Base-by-base conservation (phyloP, 2,888 invertebrate species). In the Halictus ligatus region DNA sequence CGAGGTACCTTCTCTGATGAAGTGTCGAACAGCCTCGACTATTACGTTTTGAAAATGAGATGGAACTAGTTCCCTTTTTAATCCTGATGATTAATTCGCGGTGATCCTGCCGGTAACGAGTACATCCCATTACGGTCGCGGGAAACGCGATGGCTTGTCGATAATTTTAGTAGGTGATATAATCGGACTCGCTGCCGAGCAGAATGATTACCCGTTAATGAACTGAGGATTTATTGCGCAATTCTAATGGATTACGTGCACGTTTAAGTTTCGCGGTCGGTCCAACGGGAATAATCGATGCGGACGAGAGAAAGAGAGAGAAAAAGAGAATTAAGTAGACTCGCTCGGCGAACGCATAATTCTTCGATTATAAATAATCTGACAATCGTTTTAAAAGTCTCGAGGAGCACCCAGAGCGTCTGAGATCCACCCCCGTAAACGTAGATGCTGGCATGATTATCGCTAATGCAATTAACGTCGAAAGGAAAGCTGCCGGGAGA, bases 141-240 rank as follows among this genome's bases (percentile, higher is more conserved):
- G 71, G 4, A 5, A 73, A 73, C 48, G 25, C 48, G 43, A 48
- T 29, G 48, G 25, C 18, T 29, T 25, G 73, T 29, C 29, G 73
- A 73, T 73, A 73, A 64, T 48, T 29, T 48, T 73, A 29, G 48
- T 73, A 73, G 21, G 69, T 43, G 69, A 69, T 69, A 69, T 69
- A 69, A 69, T 69, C 40, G 43, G 43, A 69, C 35, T 5, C 43
- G 35, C 35, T n/a, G 21, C 10, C 40, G 43, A 15, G 12, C 13
- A 6, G 46, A 25, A 72, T 72, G 43, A 72, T 72, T 46, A 72
- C 46, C 46, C 71, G 46, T 46, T 46, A 72, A 72, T 21, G 46
- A 72, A 72, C 43, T 13, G 15, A 72, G 15, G 71, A 72, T 46
- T 43, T 72, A 46, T 72, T 43, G 71, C 18, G 48, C 48, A 73